phyloP scores from a whole-genome alignment of 1,140 invertebrate genomes.

The Drosophila trapezifrons region DNA sequence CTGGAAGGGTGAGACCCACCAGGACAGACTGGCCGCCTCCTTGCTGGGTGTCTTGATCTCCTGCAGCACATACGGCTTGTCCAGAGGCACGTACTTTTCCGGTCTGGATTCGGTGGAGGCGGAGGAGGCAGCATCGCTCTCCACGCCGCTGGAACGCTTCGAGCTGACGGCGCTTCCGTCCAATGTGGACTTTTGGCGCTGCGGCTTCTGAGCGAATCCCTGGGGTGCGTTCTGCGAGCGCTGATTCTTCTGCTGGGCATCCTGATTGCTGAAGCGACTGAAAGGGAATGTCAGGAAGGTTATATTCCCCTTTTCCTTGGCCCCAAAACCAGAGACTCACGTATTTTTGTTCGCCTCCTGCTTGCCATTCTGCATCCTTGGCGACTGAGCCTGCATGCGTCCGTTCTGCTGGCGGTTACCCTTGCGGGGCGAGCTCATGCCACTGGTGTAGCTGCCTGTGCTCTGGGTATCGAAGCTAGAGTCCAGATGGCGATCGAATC shows the following conservation, averaged over 20 bases:
- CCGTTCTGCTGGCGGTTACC: constrained; percentile 61
- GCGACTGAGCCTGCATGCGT: constrained; percentile 51
- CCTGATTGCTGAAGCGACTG: constrained; percentile 56
- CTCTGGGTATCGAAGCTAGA: constrained; percentile 62
- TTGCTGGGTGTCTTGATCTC: constrained; percentile 67
- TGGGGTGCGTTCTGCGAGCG: constrained; percentile 77
- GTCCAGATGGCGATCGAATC: constrained; percentile 36
- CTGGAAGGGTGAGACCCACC: constrained; percentile 88
- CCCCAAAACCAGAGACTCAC: constrained; percentile 31
- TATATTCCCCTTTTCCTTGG: rapidly evolving
- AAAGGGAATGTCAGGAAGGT: not conserved
- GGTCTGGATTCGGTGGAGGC: constrained; percentile 28
- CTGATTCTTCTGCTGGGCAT: constrained; percentile 56
- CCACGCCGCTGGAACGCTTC: constrained; percentile 62
- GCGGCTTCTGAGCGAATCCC: constrained; percentile 72
- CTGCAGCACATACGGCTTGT: constrained; percentile 80
- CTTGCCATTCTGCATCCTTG: constrained; percentile 64
- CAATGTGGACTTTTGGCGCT: constrained; percentile 64
- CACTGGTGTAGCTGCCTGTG: constrained; percentile 60
- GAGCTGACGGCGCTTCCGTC: constrained; percentile 28
- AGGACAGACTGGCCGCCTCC: constrained; percentile 85
- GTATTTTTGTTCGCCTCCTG: constrained; percentile 59
- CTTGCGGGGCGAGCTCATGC: constrained; percentile 69
- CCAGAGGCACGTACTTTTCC: constrained; percentile 80
- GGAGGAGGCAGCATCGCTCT: constrained; percentile 39